Evolutionary conservation across 2,797 vertebrate genomes (phyloP).

Genomic region (Aplochiton taeniatus): DNA sequence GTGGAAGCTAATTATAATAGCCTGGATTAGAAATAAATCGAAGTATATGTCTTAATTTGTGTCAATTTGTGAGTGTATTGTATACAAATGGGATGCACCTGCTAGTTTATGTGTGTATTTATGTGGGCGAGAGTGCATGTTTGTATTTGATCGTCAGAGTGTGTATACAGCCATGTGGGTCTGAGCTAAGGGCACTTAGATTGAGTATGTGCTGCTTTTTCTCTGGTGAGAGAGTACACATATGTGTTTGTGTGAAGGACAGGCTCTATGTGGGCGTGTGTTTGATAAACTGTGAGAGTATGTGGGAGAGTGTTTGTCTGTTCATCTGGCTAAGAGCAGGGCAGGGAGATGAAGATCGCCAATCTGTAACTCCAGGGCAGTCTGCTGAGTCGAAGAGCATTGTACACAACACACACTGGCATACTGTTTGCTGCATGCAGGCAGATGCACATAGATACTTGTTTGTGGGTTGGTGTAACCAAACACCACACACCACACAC

Average conservation of each 20-base stretch:
- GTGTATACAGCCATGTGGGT: constrained; percentile 65
- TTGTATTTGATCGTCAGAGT: constrained; percentile 67
- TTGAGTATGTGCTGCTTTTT: constrained; percentile 63
- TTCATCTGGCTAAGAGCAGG: constrained; percentile 73
- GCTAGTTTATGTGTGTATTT: constrained; percentile 54
- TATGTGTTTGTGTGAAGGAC: constrained; percentile 80
- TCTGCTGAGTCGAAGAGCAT: constrained; percentile 37
- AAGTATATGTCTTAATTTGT: background rate
- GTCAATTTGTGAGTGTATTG: constrained; percentile 34
- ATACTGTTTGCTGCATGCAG: constrained; percentile 28
- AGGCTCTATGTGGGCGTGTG: constrained; percentile 77
- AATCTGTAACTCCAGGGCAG: constrained; percentile 73
- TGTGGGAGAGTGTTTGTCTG: constrained; percentile 81
- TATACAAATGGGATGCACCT: constrained; percentile 68
- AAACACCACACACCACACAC: background rate
- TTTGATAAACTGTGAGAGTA: constrained; percentile 83
- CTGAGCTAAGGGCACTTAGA: constrained; percentile 57
- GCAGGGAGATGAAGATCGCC: constrained; percentile 71
- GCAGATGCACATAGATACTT: too few species aligned
- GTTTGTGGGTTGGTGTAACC: too few species aligned
- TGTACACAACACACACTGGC: constrained; percentile 60
- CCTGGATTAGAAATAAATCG: background rate
- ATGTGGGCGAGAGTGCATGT: constrained; percentile 57
- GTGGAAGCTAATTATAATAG: too few species aligned
- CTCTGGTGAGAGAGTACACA: constrained; percentile 68